Percentiles rank a stretch among this genome's conserved stretches.
Conservation (phyloP, 2,888 invertebrate species). For the Lasiommata megera region DNA sequence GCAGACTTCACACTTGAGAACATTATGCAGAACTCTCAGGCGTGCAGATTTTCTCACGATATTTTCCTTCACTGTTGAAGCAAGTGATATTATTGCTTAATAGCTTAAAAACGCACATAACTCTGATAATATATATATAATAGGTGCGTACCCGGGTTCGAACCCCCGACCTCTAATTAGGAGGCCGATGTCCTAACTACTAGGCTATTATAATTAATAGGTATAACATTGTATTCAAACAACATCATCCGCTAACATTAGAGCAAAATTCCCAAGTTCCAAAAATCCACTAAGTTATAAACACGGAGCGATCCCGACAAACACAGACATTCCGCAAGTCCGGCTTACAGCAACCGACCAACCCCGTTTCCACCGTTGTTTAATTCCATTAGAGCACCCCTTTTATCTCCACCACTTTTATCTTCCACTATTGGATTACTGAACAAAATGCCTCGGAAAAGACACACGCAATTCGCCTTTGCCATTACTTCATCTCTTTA, state of each 20-base stretch:
- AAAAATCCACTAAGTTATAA: constrained; percentile 21
- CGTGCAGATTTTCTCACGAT: too few species aligned
- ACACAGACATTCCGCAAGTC: constrained; percentile 74
- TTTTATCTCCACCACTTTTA: constrained; percentile 78
- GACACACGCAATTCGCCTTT: constrained; percentile 70
- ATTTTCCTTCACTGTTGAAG: too few species aligned
- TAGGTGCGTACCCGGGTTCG: too few species aligned
- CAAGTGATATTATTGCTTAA: too few species aligned
- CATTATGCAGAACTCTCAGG: too few species aligned
- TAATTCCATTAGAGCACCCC: constrained; percentile 80
- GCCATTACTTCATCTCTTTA: constrained; percentile 56
- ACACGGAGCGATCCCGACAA: constrained; percentile 21
- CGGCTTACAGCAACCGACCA: constrained; percentile 55
- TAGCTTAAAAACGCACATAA: too few species aligned
- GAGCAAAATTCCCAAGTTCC: constrained; percentile 9
- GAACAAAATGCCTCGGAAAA: constrained; percentile 73
- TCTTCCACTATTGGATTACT: constrained; percentile 77
- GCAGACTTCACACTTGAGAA: too few species aligned
- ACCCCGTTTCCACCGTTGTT: constrained; percentile 55
- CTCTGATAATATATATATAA: too few species aligned
- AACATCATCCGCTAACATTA: background rate
- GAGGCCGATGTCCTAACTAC: too few species aligned
- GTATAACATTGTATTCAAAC: background rate
- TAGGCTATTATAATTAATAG: too few species aligned
- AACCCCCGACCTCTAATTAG: too few species aligned